Evolutionary conservation across 2,888 invertebrate species (phyloP).

Genomic region (Acanthopleura granulata): DNA sequence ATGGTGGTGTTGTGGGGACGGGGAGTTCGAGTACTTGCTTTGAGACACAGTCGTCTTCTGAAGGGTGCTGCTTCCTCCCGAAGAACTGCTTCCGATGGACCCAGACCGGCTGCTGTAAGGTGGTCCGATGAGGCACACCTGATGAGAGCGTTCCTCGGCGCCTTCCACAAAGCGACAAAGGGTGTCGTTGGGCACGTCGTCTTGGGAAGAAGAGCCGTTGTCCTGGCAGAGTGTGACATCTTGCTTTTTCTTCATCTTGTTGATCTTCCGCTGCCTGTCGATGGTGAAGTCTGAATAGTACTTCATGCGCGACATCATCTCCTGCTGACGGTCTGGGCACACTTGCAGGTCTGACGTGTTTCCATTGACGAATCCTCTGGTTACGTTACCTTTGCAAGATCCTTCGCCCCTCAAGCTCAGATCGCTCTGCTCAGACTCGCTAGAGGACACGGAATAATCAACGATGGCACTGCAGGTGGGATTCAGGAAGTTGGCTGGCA

Average conservation of each 20-base stretch:
- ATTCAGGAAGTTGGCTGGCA: not conserved
- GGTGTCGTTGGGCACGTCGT: conserved; percentile 33
- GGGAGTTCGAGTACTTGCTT: conserved; percentile 46
- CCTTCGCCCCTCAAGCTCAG: too few species aligned
- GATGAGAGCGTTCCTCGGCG: conserved; percentile 38
- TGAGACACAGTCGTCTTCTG: conserved; percentile 55
- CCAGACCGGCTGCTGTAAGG: conserved; percentile 31
- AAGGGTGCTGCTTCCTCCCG: conserved; percentile 39
- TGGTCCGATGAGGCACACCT: not conserved
- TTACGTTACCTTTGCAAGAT: too few species aligned
- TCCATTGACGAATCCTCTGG: not conserved
- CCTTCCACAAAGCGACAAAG: conserved; percentile 47
- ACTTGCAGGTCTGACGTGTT: conserved; percentile 23
- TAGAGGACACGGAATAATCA: not conserved
- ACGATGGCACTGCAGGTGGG: conserved; percentile 9
- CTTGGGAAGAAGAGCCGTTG: conserved; percentile 16
- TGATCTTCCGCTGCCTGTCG: conserved; percentile 55
- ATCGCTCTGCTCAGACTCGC: not conserved
- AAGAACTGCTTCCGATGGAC: conserved; percentile 31
- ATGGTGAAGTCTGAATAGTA: conserved; percentile 60
- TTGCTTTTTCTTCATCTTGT: conserved; percentile 37
- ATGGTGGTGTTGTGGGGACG: conserved; percentile 42
- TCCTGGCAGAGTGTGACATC: conserved; percentile 19
- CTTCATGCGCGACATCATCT: conserved; percentile 52
- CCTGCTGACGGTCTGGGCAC: conserved; percentile 42